A percentile compares a stretch with the other conserved stretches of the same genome.
phyloP scores from a whole-genome alignment of 2,888 invertebrate genomes.

The Andrena minutula region DNA sequence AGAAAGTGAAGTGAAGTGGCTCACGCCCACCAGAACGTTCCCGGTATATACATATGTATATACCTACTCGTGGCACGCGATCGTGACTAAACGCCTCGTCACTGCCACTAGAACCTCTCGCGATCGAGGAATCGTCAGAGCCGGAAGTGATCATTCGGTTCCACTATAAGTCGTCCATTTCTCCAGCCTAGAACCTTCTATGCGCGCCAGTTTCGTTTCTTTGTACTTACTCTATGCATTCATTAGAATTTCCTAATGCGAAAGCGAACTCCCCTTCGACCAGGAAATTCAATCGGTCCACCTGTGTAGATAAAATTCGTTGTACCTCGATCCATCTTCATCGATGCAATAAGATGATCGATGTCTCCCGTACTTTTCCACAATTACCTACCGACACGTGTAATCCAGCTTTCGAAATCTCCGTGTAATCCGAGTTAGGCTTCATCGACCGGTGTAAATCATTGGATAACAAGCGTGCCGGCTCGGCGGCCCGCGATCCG shows the following conservation, averaged over 20 bases:
- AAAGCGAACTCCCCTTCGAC: no score
- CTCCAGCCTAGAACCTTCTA: no score
- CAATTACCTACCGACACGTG: neutral
- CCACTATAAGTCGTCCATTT: no score
- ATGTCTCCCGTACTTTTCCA: conserved; percentile 6
- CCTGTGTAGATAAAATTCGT: neutral
- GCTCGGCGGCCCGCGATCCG: conserved; percentile 34
- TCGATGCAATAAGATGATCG: neutral
- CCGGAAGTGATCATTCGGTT: neutral
- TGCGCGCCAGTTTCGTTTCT: no score
- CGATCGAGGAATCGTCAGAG: neutral
- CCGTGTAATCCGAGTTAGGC: neutral
- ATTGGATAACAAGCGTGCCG: conserved; percentile 27
- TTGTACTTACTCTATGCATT: no score
- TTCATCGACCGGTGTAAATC: neutral
- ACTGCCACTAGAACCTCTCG: neutral
- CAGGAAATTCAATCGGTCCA: no score
- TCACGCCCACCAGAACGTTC: neutral
- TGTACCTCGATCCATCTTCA: neutral
- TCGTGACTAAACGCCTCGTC: neutral
- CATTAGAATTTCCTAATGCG: no score
- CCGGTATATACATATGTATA: no score
- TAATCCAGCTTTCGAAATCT: neutral
- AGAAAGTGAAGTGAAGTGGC: conserved; percentile 13
- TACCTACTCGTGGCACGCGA: neutral